These are phyloP conservation scores for Drosophila aff. DNA, from an alignment of 1,140 invertebrate species.

Conservation along the genomic window DNA sequence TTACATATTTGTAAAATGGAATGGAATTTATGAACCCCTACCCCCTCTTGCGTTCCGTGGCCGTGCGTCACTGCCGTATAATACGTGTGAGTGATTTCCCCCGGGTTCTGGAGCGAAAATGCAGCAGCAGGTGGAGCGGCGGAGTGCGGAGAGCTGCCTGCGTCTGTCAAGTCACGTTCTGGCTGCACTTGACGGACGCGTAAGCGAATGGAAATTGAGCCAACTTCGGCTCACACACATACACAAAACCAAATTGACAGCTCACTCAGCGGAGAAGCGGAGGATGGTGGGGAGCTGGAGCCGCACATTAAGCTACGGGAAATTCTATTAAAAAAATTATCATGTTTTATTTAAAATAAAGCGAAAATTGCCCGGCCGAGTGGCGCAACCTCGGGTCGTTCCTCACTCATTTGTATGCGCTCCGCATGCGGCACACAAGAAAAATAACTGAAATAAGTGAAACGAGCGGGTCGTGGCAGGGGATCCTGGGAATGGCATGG, in stretches of 20 bases:
- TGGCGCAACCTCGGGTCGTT: constrained; percentile 4
- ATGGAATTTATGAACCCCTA: constrained; percentile 65
- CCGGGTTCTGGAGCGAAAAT: constrained; percentile 12
- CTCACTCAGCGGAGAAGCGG: constrained; percentile 24
- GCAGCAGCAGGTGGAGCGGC: constrained; percentile 7
- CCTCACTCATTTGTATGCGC: constrained; percentile 69
- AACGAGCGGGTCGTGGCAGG: constrained; percentile 35
- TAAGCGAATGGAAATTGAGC: constrained; percentile 49
- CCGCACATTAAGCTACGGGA: constrained; percentile 30
- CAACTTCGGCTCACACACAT: constrained; percentile 22
- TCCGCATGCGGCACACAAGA: constrained; percentile 58
- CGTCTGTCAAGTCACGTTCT: constrained; percentile 42
- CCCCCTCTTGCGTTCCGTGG: background rate
- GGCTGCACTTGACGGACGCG: constrained; percentile 44
- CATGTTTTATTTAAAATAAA: constrained; percentile 74
- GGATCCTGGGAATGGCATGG: constrained; percentile 7
- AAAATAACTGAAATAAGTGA: constrained; percentile 75
- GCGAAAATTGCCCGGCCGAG: constrained; percentile 43
- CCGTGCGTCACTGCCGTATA: constrained; percentile 31
- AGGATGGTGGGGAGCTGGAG: background rate
- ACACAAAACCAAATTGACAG: constrained; percentile 47
- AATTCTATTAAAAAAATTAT: constrained; percentile 73
- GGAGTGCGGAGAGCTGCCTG: constrained; percentile 12
- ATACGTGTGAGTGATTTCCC: constrained; percentile 68
- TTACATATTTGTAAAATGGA: constrained; percentile 80